Conservation (phyloP, 37 sponge, comb jelly and placozoan species). For the Mnemiopsis leidyi region DNA sequence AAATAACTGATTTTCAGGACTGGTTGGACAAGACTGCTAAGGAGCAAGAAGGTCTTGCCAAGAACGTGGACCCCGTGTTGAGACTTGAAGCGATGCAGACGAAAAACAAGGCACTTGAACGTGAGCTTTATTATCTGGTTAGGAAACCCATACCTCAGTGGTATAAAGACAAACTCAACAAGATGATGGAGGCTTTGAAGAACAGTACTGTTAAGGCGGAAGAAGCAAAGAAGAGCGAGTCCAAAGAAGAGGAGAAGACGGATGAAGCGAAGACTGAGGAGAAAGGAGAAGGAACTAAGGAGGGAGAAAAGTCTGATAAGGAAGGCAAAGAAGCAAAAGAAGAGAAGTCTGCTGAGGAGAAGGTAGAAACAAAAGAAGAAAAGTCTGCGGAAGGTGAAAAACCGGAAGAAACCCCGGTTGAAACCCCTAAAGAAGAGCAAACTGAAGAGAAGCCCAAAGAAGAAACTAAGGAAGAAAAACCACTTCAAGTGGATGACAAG, state of each 20-base stretch:
- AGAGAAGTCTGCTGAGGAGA: background rate
- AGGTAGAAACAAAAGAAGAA: background rate
- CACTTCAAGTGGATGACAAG: background rate
- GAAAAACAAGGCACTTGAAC: constrained; percentile 9
- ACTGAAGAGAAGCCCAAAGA: background rate
- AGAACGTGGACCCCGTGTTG: constrained; percentile 10
- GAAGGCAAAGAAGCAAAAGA: background rate
- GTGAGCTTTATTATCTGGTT: constrained; percentile 30
- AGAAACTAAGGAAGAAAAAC: background rate
- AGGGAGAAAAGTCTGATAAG: background rate
- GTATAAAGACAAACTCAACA: constrained; percentile 46
- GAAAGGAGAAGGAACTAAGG: background rate
- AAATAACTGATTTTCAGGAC: constrained; percentile 30
- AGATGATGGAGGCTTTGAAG: constrained; percentile 61
- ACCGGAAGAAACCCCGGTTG: background rate
- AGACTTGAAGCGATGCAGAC: background rate
- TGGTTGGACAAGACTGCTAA: background rate
- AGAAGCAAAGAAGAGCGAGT: background rate
- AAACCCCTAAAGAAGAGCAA: background rate
- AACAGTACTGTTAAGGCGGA: background rate
- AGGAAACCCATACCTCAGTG: constrained; percentile 65
- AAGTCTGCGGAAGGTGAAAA: background rate
- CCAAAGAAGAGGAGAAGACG: background rate
- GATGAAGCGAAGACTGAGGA: background rate
- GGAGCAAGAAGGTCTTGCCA: background rate